Percentiles rank a stretch among this genome's conserved stretches.
Conservation (phyloP, 2,113 vertebrate genomes). For the Laterallus jamaicensis region DNA sequence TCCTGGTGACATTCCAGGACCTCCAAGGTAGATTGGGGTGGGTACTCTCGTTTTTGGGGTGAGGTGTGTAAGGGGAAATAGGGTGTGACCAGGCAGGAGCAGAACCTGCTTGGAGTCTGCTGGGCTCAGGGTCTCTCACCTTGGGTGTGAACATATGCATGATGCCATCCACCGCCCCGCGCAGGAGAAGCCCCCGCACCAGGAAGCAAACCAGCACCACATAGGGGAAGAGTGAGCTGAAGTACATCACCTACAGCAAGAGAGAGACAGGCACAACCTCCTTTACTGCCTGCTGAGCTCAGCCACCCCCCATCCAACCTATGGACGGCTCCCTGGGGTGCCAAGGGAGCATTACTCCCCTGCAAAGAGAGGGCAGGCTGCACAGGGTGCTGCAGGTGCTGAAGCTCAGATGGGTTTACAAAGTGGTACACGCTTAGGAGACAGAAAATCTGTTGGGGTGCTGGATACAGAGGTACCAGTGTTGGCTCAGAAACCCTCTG, state of each 20-base stretch:
- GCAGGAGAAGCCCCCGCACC: slow-evolving; percentile 90
- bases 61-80: not conserved
- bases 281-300: rapidly evolving
- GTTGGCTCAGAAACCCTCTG: not conserved
- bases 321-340: rapidly evolving
- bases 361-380: not conserved
- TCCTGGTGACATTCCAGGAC: not conserved
- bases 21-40: rapidly evolving
- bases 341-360: not conserved
- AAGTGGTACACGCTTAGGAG: not conserved
- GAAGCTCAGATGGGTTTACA: not conserved
- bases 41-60: not conserved
- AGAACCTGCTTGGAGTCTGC: not conserved
- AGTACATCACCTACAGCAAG: slow-evolving; percentile 93
- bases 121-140: slow-evolving; percentile 74
- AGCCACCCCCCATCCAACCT: not conserved
- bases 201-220: slow-evolving; percentile 97
- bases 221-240: slow-evolving; percentile 98
- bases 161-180: slow-evolving; percentile 93
- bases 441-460: not conserved
- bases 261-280: not conserved
- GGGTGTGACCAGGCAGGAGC: not conserved
- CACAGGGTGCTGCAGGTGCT: not conserved
- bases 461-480: not conserved
- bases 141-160: slow-evolving; percentile 98